phyloP scores from a whole-genome alignment of 2,888 invertebrate species.

The Cecidostiba fungosa region DNA sequence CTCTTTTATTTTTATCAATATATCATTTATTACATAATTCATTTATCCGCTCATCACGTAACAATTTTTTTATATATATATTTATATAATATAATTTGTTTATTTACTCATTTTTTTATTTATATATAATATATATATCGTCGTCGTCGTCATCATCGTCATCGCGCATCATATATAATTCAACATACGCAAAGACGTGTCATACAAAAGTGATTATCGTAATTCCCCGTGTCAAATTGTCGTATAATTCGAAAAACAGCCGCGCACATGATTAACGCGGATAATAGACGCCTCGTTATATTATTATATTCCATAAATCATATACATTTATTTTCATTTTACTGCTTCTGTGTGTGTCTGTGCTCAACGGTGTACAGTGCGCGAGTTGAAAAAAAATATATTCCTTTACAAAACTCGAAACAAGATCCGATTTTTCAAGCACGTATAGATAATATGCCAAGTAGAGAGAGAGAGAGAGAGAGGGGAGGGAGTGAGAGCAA shows the following conservation, averaged over 20 bases:
- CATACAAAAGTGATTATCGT: conserved; percentile 75
- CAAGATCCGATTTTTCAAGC: not conserved
- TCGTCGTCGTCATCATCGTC: not conserved
- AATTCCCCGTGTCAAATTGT: conserved; percentile 68
- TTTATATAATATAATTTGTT: conserved; percentile 31
- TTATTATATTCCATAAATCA: not conserved
- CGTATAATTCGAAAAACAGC: conserved; percentile 59
- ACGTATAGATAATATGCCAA: not conserved
- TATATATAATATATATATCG: conserved; percentile 39
- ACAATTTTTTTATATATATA: conserved; percentile 64
- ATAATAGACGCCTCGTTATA: conserved; percentile 36
- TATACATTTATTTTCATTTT: not conserved
- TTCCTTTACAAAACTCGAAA: too few species aligned
- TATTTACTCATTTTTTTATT: conserved; percentile 36
- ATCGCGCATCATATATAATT: conserved; percentile 47
- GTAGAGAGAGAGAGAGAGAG: not conserved
- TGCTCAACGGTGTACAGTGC: not conserved
- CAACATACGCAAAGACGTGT: conserved; percentile 62
- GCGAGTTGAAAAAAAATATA: too few species aligned
- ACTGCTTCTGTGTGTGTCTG: not conserved
- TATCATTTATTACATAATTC: conserved; percentile 62
- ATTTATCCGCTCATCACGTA: conserved; percentile 61
- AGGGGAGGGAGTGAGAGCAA: not conserved
- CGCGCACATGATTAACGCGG: conserved; percentile 38
- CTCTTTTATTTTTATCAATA: conserved; percentile 32